Conservation (phyloP, 2,888 invertebrate species). For the Malthinus flaveolus region DNA sequence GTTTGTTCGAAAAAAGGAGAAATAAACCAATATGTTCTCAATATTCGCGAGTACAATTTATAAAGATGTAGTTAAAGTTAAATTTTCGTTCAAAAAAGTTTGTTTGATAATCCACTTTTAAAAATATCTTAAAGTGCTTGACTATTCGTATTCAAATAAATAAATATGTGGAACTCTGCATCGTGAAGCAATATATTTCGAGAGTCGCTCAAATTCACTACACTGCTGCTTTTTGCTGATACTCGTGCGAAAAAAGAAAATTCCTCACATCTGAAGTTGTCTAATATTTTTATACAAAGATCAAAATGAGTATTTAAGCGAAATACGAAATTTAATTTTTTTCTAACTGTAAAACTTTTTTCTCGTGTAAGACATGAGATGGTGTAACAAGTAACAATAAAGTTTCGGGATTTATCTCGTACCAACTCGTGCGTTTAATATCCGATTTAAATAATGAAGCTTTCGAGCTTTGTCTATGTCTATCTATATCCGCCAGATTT, state of each 20-base stretch:
- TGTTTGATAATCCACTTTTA: slow-evolving; percentile 11
- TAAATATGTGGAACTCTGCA: slow-evolving; percentile 21
- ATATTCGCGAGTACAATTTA: not conserved
- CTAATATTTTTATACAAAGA: slow-evolving; percentile 16
- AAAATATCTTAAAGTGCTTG: slow-evolving; percentile 9
- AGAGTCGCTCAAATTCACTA: slow-evolving; percentile 12
- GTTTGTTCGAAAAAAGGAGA: too few species aligned
- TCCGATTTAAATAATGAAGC: slow-evolving; percentile 27
- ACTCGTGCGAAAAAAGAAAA: slow-evolving; percentile 30
- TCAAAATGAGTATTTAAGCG: slow-evolving; percentile 10
- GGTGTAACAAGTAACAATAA: slow-evolving; percentile 18
- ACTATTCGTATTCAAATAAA: slow-evolving; percentile 13
- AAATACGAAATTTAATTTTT: not conserved
- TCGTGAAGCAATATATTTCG: slow-evolving; percentile 17
- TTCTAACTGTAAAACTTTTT: too few species aligned
- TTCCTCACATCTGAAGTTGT: slow-evolving; percentile 24
- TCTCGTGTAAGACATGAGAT: slow-evolving; percentile 7
- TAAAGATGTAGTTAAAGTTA: slow-evolving; percentile 4
- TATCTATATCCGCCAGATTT: slow-evolving; percentile 18
- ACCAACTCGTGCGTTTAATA: slow-evolving; percentile 20
- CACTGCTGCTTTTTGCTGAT: slow-evolving; percentile 21
- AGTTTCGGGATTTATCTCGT: slow-evolving; percentile 16
- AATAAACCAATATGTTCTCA: too few species aligned
- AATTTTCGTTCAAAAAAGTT: slow-evolving; percentile 4
- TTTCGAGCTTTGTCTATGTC: slow-evolving; percentile 19